Conservation (phyloP, 2,797 vertebrate species). For the Argya squamiceps region DNA sequence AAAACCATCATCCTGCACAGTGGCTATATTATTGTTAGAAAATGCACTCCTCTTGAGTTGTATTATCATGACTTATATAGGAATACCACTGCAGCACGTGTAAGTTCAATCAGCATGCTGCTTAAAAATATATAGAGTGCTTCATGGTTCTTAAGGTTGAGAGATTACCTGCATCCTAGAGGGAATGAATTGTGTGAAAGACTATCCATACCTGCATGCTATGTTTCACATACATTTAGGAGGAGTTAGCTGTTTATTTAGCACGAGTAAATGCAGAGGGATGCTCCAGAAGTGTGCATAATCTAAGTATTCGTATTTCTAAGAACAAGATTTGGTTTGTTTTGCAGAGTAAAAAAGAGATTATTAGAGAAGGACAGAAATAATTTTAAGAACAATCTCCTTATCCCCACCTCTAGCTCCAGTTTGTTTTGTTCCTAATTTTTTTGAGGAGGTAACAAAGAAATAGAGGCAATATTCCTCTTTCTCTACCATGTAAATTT, state of each 20-base stretch:
- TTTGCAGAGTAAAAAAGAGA: background rate
- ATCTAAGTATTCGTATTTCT: background rate
- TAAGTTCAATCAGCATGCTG: background rate
- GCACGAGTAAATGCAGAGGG: background rate
- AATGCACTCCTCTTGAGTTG: background rate
- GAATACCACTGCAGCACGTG: background rate
- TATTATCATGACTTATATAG: background rate
- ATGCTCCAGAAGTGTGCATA: background rate
- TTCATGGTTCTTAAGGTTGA: background rate
- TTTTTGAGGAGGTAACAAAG: background rate
- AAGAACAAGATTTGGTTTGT: background rate
- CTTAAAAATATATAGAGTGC: background rate
- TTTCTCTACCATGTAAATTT: background rate
- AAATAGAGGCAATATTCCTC: background rate
- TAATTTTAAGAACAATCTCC: background rate
- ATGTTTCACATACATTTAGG: background rate
- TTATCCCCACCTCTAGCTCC: background rate
- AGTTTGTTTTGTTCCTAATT: background rate
- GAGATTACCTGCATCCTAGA: background rate
- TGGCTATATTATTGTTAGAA: background rate
- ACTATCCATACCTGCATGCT: background rate
- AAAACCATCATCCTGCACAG: background rate
- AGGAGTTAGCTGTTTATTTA: background rate
- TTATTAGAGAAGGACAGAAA: background rate
- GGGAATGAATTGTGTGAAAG: background rate